A percentile compares a stretch with the other conserved stretches of the same genome.
phyloP scores from a whole-genome alignment of 2,888 invertebrate genomes.

The Parnassius mnemosyne region DNA sequence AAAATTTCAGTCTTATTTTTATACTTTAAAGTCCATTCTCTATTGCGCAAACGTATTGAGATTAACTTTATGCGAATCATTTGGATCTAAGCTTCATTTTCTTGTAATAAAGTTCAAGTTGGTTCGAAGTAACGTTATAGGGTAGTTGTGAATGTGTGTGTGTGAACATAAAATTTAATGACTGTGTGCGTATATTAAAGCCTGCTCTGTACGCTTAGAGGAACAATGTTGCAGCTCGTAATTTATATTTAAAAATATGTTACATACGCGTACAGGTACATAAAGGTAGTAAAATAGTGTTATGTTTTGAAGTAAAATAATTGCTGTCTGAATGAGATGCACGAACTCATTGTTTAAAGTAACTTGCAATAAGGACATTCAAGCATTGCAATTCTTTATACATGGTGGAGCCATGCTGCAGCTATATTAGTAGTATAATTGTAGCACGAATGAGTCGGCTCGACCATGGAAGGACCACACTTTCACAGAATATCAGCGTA shows the following conservation, averaged over 20 bases:
- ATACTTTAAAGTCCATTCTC: neutral
- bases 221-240: constrained; percentile 49
- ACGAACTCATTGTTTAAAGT: too few relatives aligned
- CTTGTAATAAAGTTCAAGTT: constrained; percentile 29
- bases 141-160: constrained; percentile 38
- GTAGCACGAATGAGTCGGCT: too few relatives aligned
- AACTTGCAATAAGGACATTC: too few relatives aligned
- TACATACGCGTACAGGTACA: too few relatives aligned
- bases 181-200: constrained; percentile 67
- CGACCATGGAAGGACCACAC: too few relatives aligned
- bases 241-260: neutral
- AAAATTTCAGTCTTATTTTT: neutral
- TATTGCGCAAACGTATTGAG: neutral
- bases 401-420: too few relatives aligned
- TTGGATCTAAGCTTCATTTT: constrained; percentile 32
- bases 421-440: too few relatives aligned
- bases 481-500: too few relatives aligned
- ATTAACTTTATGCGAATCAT: neutral
- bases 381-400: too few relatives aligned
- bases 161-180: constrained; percentile 56
- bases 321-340: too few relatives aligned
- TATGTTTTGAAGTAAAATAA: too few relatives aligned
- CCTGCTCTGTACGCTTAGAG: constrained; percentile 44
- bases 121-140: constrained; percentile 1
- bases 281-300: too few relatives aligned